A percentile compares a stretch with the other conserved stretches of the same genome.
These are phyloP conservation scores for Hemichromis elongatus DNA, from an alignment of 2,113 vertebrate genomes.

Conservation along the genomic window DNA sequence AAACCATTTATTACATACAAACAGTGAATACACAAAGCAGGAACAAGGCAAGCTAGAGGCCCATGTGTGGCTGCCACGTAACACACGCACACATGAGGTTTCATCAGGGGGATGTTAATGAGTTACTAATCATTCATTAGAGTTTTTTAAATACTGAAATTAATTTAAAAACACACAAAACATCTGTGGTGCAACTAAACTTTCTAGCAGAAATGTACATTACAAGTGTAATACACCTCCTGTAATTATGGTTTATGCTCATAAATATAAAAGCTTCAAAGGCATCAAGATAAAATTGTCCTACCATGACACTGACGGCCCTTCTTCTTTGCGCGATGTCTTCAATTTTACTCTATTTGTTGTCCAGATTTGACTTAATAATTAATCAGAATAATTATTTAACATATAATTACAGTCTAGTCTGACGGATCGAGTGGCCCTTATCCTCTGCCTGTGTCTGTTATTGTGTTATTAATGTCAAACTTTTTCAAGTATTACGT, in stretches of 20 bases:
- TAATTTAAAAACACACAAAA: neutral
- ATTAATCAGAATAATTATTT: neutral
- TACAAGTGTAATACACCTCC: too few species aligned
- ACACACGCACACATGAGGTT: neutral
- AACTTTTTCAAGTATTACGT: neutral
- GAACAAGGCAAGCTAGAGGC: neutral
- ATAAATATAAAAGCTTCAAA: neutral
- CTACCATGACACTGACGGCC: neutral
- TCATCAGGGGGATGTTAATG: neutral
- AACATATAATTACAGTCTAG: neutral
- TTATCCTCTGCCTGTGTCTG: neutral
- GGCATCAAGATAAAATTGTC: neutral
- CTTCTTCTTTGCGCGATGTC: neutral
- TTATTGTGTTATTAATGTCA: neutral
- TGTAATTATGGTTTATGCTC: neutral
- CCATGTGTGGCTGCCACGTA: neutral
- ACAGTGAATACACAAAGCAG: neutral
- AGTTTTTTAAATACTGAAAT: neutral
- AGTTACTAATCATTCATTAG: neutral
- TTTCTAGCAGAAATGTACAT: neutral
- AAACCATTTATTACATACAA: conserved; percentile 4
- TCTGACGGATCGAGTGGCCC: neutral
- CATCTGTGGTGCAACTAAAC: neutral
- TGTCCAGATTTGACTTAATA: neutral
- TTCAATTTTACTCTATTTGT: neutral